These are phyloP conservation scores for Equus przewalskii DNA, from an alignment of 2,113 vertebrate genomes.

Conservation along the genomic window DNA sequence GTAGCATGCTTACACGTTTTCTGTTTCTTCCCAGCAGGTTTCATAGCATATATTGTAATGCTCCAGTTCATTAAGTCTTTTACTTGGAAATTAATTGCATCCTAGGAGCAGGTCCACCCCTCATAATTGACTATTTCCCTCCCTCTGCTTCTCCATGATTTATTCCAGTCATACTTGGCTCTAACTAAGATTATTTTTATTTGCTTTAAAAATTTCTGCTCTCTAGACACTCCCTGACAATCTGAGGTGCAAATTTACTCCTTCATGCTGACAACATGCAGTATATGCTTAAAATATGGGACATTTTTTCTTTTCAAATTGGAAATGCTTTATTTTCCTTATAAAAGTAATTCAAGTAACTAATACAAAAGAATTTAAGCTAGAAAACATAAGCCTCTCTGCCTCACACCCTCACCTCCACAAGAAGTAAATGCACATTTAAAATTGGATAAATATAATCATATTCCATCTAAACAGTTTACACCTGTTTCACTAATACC, in stretches of 20 bases:
- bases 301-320: neutral
- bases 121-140: constrained; percentile 77
- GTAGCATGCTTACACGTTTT: constrained; percentile 39
- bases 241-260: neutral
- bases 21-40: constrained; percentile 39
- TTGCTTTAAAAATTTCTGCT: neutral
- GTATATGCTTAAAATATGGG: neutral
- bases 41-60: constrained; percentile 52
- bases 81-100: constrained; percentile 78
- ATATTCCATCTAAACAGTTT: neutral
- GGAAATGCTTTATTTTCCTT: constrained; percentile 18
- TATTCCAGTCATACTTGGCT: constrained; percentile 70
- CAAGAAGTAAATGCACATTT: neutral
- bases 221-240: constrained; percentile 44
- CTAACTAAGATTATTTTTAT: constrained; percentile 69
- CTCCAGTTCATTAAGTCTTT: constrained; percentile 33
- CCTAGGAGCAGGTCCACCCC: constrained; percentile 66
- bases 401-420: neutral
- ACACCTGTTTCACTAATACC: neutral
- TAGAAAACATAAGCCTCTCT: neutral
- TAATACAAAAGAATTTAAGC: neutral
- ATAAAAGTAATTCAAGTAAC: neutral
- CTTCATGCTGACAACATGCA: neutral
- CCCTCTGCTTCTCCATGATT: constrained; percentile 65
- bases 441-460: neutral